These are phyloP conservation scores for Anodontia alba DNA, from an alignment of 2,888 invertebrate species.

Conservation along the genomic window DNA sequence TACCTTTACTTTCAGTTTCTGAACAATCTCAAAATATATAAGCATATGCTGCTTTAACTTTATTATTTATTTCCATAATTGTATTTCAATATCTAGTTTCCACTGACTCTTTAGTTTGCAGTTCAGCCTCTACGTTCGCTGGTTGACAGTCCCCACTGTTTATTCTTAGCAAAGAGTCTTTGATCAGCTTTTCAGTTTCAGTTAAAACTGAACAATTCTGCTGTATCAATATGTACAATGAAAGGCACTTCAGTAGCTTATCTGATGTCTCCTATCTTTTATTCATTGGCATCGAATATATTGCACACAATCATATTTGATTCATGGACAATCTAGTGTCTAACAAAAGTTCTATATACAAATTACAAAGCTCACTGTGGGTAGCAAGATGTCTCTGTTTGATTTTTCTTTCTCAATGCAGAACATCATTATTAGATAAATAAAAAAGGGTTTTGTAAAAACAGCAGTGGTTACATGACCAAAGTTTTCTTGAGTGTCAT, in stretches of 20 bases:
- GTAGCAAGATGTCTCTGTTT: background rate
- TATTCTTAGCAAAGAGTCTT: background rate
- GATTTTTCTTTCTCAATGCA: background rate
- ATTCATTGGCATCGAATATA: no score
- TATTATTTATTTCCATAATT: no score
- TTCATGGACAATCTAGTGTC: background rate
- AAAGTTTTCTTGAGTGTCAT: no score
- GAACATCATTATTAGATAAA: background rate
- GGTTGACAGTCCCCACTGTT: no score
- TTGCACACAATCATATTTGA: no score
- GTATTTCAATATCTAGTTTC: no score
- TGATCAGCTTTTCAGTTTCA: background rate
- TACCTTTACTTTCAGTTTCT: background rate
- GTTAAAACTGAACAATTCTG: background rate
- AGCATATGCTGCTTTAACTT: no score
- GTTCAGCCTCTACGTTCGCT: no score
- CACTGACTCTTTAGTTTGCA: no score
- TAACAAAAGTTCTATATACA: slow-evolving; percentile 8
- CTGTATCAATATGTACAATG: slow-evolving; percentile 1
- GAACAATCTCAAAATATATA: background rate
- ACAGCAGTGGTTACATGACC: no score
- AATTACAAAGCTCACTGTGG: background rate
- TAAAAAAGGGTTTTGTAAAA: no score
- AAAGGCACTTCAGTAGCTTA: slow-evolving; percentile 1
- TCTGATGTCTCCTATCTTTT: background rate